A percentile compares a stretch with the other conserved stretches of the same genome.
These are phyloP conservation scores for Trematomus loennbergii DNA, from an alignment of 2,113 vertebrate genomes.

Conservation along the genomic window DNA sequence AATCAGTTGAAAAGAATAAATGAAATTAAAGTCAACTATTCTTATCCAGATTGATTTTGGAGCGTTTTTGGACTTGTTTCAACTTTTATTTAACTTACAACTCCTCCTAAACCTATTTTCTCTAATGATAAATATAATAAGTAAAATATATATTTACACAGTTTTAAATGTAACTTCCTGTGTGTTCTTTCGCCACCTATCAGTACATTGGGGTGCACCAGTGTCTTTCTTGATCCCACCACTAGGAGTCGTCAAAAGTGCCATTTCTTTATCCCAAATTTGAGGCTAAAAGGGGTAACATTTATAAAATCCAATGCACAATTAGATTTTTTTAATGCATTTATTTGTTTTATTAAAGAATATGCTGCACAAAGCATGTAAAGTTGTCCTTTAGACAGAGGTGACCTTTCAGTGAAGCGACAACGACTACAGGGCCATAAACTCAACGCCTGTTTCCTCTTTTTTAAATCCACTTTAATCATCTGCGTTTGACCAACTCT, in stretches of 20 bases:
- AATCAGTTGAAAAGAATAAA: no score
- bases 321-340: background rate
- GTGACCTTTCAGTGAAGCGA: background rate
- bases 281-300: background rate
- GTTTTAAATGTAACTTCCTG: no score
- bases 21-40: no score
- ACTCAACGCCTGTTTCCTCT: background rate
- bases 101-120: no score
- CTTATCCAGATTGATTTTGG: no score
- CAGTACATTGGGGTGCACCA: no score
- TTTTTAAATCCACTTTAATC: background rate
- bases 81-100: no score
- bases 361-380: background rate
- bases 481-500: background rate
- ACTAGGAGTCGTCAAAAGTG: background rate
- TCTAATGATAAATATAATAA: no score
- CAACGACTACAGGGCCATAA: slow-evolving; percentile 2
- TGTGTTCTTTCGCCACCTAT: no score
- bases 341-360: background rate
- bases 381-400: background rate
- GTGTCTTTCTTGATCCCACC: background rate
- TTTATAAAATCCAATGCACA: accelerated
- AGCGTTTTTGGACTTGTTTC: no score
- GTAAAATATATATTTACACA: no score
- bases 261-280: background rate